phyloP scores from a whole-genome alignment of 2,888 invertebrate species.

The Tetranychus piercei region DNA sequence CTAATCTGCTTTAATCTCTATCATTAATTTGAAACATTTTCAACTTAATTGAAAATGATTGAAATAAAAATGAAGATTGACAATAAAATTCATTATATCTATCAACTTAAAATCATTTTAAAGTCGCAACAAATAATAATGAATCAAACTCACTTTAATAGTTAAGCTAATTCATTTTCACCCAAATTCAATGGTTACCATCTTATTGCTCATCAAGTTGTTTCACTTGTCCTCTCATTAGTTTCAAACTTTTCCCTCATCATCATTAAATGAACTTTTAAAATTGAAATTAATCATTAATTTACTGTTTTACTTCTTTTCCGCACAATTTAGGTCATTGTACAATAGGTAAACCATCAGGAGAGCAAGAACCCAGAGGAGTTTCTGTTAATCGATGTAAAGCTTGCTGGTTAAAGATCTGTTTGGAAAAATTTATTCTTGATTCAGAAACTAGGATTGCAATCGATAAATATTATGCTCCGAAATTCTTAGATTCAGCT shows the following conservation, averaged over 20 bases:
- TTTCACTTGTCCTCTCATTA: not conserved
- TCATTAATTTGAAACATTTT: too few species aligned
- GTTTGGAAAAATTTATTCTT: conserved; percentile 36
- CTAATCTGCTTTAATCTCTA: too few species aligned
- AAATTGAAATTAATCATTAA: not conserved
- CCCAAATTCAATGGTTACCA: not conserved
- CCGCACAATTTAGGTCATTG: conserved; percentile 6
- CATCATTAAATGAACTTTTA: not conserved
- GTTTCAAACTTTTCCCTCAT: not conserved
- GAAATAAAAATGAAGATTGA: too few species aligned
- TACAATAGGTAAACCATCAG: conserved; percentile 13
- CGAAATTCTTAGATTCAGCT: conserved; percentile 8
- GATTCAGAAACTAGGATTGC: conserved; percentile 19
- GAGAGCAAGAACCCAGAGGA: conserved; percentile 16
- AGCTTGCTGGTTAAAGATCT: conserved; percentile 71
- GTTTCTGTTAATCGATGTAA: conserved; percentile 42
- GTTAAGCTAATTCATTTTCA: too few species aligned
- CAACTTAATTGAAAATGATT: too few species aligned
- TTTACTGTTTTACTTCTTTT: too few species aligned
- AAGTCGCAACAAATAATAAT: too few species aligned
- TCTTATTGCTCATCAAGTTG: not conserved
- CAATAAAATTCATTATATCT: too few species aligned
- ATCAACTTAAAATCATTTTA: too few species aligned
- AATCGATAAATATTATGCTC: conserved; percentile 13
- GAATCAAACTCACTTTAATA: too few species aligned